phyloP scores from a whole-genome alignment of 2,797 vertebrate species.

The Scolopax bukidnonensis region DNA sequence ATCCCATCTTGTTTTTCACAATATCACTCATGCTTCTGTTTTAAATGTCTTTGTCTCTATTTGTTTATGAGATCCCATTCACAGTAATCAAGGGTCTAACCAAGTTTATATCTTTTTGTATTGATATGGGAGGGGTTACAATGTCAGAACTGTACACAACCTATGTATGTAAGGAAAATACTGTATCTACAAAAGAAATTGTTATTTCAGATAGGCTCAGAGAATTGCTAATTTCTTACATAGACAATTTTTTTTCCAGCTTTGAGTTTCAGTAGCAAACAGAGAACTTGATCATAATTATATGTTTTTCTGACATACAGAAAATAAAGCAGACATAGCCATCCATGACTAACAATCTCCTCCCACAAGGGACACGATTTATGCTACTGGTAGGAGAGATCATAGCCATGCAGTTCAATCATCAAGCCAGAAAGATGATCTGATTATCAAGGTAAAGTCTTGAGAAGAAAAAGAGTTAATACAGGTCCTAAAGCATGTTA shows the following conservation, averaged over 20 bases:
- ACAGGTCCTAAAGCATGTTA: background rate
- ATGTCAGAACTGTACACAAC: background rate
- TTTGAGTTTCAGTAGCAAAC: background rate
- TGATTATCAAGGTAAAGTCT: background rate
- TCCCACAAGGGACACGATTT: background rate
- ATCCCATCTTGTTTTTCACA: background rate
- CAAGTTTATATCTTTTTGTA: background rate
- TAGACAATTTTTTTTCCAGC: background rate
- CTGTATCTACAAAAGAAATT: background rate
- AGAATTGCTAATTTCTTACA: background rate
- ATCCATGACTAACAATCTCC: background rate
- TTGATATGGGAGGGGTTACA: background rate
- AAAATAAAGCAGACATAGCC: background rate
- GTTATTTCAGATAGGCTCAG: background rate
- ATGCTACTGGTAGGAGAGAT: background rate
- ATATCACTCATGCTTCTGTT: background rate
- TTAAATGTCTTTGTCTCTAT: background rate
- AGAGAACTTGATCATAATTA: background rate
- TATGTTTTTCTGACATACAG: background rate
- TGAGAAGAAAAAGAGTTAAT: background rate
- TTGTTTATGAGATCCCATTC: background rate
- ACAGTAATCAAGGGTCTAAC: background rate
- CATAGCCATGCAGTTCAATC: background rate
- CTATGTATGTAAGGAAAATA: background rate
- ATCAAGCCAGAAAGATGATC: background rate